phyloP scores from a whole-genome alignment of 2,888 invertebrate species.

The Mactromeris polynyma region DNA sequence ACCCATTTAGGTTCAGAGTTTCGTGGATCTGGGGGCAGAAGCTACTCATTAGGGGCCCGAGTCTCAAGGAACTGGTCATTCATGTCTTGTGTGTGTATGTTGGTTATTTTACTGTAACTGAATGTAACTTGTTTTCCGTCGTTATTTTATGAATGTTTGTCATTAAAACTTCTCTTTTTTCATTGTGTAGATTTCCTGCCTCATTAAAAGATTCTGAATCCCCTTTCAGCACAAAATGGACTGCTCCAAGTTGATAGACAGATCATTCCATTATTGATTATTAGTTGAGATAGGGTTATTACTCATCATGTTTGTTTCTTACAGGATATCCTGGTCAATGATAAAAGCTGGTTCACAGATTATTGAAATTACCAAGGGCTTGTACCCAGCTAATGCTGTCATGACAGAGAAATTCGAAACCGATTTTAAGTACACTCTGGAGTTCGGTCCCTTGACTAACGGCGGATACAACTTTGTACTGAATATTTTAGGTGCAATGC shows the following conservation, averaged over 20 bases:
- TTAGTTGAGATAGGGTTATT: background rate
- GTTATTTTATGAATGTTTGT: no score
- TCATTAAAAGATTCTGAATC: no score
- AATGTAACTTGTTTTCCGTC: no score
- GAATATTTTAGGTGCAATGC: slow-evolving; percentile 22
- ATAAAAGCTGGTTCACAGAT: background rate
- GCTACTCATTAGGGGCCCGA: no score
- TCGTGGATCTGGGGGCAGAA: no score
- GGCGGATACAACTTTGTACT: slow-evolving; percentile 42
- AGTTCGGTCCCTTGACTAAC: slow-evolving; percentile 6
- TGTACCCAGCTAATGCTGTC: slow-evolving; percentile 14
- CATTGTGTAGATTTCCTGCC: no score
- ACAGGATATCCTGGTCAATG: slow-evolving; percentile 39
- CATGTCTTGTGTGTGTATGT: no score
- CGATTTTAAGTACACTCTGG: slow-evolving; percentile 34
- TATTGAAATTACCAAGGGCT: slow-evolving; percentile 32
- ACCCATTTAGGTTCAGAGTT: no score
- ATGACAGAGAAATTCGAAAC: slow-evolving; percentile 29
- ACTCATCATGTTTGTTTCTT: background rate
- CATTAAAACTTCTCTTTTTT: no score
- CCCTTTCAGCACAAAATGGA: background rate
- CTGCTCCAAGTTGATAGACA: background rate
- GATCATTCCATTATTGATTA: background rate
- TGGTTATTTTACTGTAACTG: no score
- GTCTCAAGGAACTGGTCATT: no score